These are phyloP conservation scores for Oreohelix idahoensis DNA, from an alignment of 1,140 invertebrate genomes.

Conservation along the genomic window DNA sequence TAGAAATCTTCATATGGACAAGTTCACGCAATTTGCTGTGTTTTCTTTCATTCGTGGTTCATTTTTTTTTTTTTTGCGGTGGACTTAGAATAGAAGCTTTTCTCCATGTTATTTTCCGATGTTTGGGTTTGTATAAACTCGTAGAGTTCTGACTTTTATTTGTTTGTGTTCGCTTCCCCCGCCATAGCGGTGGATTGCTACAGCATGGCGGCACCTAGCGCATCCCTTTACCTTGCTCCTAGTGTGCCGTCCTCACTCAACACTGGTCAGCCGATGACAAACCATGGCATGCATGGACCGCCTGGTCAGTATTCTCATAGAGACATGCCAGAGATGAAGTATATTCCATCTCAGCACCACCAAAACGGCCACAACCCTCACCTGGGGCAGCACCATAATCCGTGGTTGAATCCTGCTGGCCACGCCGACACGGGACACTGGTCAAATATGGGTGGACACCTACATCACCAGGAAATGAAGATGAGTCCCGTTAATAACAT, in stretches of 20 bases:
- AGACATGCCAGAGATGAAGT: slow-evolving; percentile 90
- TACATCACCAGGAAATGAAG: slow-evolving; percentile 61
- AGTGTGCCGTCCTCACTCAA: slow-evolving; percentile 60
- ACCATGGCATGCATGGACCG: slow-evolving; percentile 56
- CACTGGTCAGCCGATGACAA: slow-evolving; percentile 51
- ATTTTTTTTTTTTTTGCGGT: not conserved
- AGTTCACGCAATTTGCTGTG: slow-evolving; percentile 1
- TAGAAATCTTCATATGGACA: slow-evolving; percentile 21
- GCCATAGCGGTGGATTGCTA: slow-evolving; percentile 43
- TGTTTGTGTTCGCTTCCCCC: not conserved
- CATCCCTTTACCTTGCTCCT: slow-evolving; percentile 60
- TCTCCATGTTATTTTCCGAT: slow-evolving; percentile 29
- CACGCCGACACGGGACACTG: slow-evolving; percentile 81
- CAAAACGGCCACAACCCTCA: slow-evolving; percentile 78
- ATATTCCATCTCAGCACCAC: slow-evolving; percentile 80
- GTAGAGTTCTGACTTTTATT: slow-evolving; percentile 18
- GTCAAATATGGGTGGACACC: slow-evolving; percentile 76
- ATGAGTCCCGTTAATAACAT: slow-evolving; percentile 74
- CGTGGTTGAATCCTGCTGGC: slow-evolving; percentile 84
- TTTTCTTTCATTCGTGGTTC: slow-evolving; percentile 15
- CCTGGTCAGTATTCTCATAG: slow-evolving; percentile 42
- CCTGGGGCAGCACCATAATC: slow-evolving; percentile 79
- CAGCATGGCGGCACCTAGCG: slow-evolving; percentile 61
- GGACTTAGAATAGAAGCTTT: not conserved
- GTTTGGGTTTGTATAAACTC: slow-evolving; percentile 18